Evolutionary conservation across 2,888 invertebrate genomes (phyloP).

Genomic region (Tetranychus truncatus): DNA sequence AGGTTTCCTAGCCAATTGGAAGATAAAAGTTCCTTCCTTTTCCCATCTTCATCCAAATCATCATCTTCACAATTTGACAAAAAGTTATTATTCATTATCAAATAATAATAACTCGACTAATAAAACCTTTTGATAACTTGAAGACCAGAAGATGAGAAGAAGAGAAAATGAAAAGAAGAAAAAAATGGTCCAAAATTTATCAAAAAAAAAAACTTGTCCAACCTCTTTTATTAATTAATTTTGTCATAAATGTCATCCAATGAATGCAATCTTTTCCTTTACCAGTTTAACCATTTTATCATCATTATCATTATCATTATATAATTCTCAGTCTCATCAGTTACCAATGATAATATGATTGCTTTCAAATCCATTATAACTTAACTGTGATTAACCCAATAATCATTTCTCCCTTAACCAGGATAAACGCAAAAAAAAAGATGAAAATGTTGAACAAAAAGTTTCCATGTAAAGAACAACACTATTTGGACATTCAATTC

Average conservation of each 20-base stretch:
- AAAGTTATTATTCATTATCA: background rate
- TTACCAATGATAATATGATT: too few relatives aligned
- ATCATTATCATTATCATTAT: background rate
- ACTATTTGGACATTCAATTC: too few relatives aligned
- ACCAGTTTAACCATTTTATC: background rate
- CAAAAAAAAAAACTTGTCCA: too few relatives aligned
- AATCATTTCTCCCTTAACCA: too few relatives aligned
- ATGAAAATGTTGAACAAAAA: too few relatives aligned
- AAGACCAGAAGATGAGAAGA: background rate
- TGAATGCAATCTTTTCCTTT: background rate
- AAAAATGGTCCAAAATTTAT: background rate
- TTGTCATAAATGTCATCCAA: background rate
- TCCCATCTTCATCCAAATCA: too few relatives aligned
- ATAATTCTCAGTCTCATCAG: background rate
- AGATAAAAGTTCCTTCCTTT: background rate
- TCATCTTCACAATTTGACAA: too few relatives aligned
- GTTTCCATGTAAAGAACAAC: too few relatives aligned
- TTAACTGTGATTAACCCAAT: too few relatives aligned
- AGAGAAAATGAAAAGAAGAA: background rate
- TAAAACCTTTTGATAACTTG: background rate
- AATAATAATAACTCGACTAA: background rate
- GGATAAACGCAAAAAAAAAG: too few relatives aligned
- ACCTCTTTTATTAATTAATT: background rate
- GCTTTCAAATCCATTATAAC: too few relatives aligned
- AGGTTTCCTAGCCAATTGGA: background rate